Percentiles rank a stretch among this genome's conserved stretches.
Conservation (phyloP, 2,888 invertebrate species). For the Drosophila koepferae region DNA sequence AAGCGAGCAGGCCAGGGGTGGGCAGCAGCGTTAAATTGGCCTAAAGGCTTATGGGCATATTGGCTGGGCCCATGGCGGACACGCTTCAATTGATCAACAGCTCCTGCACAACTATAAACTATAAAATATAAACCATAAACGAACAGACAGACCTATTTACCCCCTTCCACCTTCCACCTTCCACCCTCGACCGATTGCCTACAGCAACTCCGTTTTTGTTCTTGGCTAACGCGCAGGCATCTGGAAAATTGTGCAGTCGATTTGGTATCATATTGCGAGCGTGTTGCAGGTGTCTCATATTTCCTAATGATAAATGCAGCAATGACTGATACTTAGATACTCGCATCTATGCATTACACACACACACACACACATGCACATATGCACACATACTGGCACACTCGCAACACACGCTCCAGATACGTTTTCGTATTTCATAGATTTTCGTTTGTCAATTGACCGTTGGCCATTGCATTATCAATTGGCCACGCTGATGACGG, state of each 20-base stretch:
- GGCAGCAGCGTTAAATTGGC: conserved; percentile 76
- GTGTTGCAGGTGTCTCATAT: conserved; percentile 72
- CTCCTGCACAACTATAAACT: conserved; percentile 57
- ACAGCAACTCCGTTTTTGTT: neutral
- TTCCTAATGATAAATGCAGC: conserved; percentile 49
- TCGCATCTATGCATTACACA: conserved; percentile 10
- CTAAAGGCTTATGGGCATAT: conserved; percentile 54
- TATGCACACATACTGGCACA: conserved; percentile 9
- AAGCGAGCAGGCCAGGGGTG: conserved; percentile 54
- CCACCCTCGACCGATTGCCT: neutral
- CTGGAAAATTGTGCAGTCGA: conserved; percentile 74
- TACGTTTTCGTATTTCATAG: conserved; percentile 68
- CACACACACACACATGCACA: conserved; percentile 23
- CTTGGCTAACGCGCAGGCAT: conserved; percentile 54
- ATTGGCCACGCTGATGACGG: conserved; percentile 49
- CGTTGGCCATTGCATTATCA: conserved; percentile 63
- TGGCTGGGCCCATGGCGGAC: conserved; percentile 53
- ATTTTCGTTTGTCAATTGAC: conserved; percentile 74
- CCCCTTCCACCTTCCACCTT: neutral
- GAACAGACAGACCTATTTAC: neutral
- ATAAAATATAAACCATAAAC: conserved; percentile 18
- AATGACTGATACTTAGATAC: conserved; percentile 46
- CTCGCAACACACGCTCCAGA: conserved; percentile 42
- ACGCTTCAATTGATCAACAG: conserved; percentile 66
- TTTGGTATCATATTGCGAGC: conserved; percentile 45